phyloP scores from a whole-genome alignment of 1,140 invertebrate genomes.

The Drosophila pachea region DNA sequence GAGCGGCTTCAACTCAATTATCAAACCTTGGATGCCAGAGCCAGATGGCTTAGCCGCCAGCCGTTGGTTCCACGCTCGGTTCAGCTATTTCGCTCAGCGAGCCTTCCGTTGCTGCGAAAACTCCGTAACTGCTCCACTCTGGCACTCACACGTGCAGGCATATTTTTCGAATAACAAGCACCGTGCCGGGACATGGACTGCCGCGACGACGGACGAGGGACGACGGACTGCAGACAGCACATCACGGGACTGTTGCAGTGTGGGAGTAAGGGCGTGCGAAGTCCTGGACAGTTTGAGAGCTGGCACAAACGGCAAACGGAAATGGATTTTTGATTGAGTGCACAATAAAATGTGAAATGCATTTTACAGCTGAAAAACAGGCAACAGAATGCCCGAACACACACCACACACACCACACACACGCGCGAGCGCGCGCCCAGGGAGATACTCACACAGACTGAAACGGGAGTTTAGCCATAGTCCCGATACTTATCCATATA shows the following conservation, averaged over 20 bases:
- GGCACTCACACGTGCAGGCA: constrained; percentile 41
- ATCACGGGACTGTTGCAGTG: too few relatives aligned
- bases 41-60: constrained; percentile 33
- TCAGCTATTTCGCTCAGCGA: constrained; percentile 25
- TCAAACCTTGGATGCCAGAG: constrained; percentile 72
- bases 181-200: constrained; percentile 1
- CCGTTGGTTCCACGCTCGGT: constrained; percentile 20
- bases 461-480: constrained; percentile 54
- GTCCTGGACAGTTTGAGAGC: not conserved
- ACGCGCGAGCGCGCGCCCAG: too few relatives aligned
- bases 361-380: constrained; percentile 67
- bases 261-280: constrained; percentile 1
- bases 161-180: constrained; percentile 35
- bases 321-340: constrained; percentile 77
- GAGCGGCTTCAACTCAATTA: constrained; percentile 69
- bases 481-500: constrained; percentile 8
- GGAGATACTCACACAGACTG: constrained; percentile 20
- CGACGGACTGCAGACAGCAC: too few relatives aligned
- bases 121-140: too few relatives aligned
- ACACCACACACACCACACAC: constrained; percentile 20
- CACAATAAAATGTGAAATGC: constrained; percentile 77
- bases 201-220: too few relatives aligned
- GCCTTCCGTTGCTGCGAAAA: not conserved
- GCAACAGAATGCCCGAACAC: constrained; percentile 23
- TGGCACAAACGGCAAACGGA: constrained; percentile 59